phyloP scores from a whole-genome alignment of 2,113 vertebrate genomes.

The Tympanuchus pallidicinctus region DNA sequence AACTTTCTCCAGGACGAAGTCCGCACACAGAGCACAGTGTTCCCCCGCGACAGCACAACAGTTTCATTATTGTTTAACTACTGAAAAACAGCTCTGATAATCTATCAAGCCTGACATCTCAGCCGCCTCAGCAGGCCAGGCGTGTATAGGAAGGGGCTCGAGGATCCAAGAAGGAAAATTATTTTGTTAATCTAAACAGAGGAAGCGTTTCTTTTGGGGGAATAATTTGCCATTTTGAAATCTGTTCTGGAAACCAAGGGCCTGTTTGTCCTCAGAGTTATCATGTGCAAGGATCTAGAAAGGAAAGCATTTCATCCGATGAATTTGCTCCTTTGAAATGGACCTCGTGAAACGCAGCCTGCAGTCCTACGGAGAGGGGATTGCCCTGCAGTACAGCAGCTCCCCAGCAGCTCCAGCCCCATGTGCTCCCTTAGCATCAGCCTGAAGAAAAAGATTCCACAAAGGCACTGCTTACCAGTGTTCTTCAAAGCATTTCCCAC shows the following conservation, averaged over 20 bases:
- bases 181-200: constrained; percentile 26
- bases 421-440: not conserved
- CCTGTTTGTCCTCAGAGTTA: not conserved
- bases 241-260: not conserved
- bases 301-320: not conserved
- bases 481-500: not conserved
- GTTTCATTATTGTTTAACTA: constrained; percentile 74
- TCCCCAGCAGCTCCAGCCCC: not conserved
- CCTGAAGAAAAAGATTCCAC: not conserved
- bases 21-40: constrained; percentile 74
- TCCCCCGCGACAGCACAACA: constrained; percentile 61
- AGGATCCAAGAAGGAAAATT: not conserved
- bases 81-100: constrained; percentile 67
- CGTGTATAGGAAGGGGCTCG: not conserved
- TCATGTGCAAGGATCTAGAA: not conserved
- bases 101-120: constrained; percentile 66
- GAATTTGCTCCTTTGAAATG: not conserved
- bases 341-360: not conserved
- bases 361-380: not conserved
- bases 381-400: not conserved
- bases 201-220: not conserved
- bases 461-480: not conserved
- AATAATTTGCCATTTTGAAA: not conserved
- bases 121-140: not conserved
- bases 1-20: constrained; percentile 63